Evolutionary conservation across 2,113 vertebrate genomes (phyloP).

Genomic region (Loxodonta africana): DNA sequence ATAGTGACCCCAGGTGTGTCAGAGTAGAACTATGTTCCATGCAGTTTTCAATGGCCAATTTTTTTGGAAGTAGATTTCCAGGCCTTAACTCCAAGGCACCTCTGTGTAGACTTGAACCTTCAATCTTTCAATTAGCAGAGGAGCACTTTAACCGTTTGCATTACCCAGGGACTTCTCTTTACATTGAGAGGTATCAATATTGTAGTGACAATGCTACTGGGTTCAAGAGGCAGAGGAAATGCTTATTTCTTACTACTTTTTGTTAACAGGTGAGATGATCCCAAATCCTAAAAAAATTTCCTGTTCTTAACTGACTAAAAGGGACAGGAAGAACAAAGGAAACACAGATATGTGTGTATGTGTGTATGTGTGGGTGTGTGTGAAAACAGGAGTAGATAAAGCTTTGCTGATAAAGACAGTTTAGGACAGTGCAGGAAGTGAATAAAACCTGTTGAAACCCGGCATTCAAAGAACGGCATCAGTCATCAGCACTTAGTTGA

Average conservation of each 20-base stretch:
- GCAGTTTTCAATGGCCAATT: neutral
- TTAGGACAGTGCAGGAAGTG: slow-evolving; percentile 8
- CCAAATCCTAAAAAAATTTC: neutral
- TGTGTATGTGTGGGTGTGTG: neutral
- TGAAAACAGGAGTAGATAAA: neutral
- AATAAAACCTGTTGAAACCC: slow-evolving; percentile 54
- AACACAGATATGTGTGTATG: neutral
- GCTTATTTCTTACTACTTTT: neutral
- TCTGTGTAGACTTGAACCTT: neutral
- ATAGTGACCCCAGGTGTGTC: neutral
- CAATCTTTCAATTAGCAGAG: neutral
- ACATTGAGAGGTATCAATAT: neutral
- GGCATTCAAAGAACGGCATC: slow-evolving; percentile 27
- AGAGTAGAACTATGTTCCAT: neutral
- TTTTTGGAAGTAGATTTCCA: neutral
- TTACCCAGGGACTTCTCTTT: neutral
- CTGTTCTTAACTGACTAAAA: neutral
- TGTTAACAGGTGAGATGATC: neutral
- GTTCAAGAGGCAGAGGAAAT: neutral
- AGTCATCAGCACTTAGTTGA: slow-evolving; percentile 47
- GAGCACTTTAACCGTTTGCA: neutral
- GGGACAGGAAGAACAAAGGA: neutral
- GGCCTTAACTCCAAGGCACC: neutral
- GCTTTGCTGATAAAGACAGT: neutral
- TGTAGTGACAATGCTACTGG: neutral